phyloP scores from a whole-genome alignment of 2,113 vertebrate species.

The Passer domesticus region DNA sequence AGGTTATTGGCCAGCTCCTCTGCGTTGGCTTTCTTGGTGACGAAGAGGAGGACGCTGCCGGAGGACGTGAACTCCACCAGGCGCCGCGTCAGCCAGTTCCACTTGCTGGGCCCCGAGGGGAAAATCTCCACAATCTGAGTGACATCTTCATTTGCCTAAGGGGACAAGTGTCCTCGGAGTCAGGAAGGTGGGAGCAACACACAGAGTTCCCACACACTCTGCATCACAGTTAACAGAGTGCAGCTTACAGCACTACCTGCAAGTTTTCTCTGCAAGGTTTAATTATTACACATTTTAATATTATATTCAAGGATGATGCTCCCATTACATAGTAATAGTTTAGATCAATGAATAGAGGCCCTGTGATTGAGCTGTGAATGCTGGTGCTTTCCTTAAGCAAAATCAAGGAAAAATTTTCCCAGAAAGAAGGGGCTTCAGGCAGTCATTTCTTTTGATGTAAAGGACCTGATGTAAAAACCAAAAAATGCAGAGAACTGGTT shows the following conservation, averaged over 20 bases:
- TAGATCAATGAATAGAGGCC: background rate
- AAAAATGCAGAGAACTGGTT: background rate
- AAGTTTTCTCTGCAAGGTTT: background rate
- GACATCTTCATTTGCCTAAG: conserved; percentile 95
- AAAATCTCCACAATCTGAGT: conserved; percentile 96
- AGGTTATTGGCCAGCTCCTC: conserved; percentile 94
- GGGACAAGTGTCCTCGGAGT: background rate
- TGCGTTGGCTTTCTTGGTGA: conserved; percentile 95
- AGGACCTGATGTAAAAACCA: background rate
- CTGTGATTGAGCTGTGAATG: background rate
- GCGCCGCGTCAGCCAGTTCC: conserved; percentile 91
- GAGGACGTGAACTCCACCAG: conserved; percentile 95
- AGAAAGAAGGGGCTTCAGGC: background rate
- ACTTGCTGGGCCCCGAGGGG: conserved; percentile 86
- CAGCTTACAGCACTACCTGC: background rate
- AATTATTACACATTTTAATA: background rate
- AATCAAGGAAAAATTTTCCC: background rate
- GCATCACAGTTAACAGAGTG: background rate
- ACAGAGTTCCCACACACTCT: background rate
- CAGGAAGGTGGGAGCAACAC: background rate
- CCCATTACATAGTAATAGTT: background rate
- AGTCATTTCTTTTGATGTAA: background rate
- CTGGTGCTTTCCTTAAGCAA: background rate
- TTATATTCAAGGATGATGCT: background rate
- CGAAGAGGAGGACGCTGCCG: conserved; percentile 94